Evolutionary conservation across 1,140 invertebrate genomes (phyloP).

Genomic region (Triops longicaudatus): DNA sequence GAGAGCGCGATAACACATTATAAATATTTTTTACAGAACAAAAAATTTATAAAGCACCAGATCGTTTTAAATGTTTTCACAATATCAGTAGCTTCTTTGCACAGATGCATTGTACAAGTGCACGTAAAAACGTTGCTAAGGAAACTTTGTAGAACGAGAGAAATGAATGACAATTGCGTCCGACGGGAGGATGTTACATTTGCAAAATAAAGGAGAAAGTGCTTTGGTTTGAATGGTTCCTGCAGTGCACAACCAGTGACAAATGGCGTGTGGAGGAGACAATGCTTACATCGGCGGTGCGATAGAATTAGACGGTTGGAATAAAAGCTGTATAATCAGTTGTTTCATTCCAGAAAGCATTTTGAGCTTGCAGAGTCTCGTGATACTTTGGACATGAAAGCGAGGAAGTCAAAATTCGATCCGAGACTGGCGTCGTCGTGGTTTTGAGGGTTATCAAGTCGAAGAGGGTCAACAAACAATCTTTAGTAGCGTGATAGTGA

Average conservation of each 20-base stretch:
- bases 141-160: neutral
- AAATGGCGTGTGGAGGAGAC: neutral
- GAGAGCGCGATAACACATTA: conserved; percentile 2
- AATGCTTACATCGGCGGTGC: no score
- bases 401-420: no score
- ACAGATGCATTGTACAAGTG: neutral
- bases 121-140: neutral
- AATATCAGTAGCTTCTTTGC: neutral
- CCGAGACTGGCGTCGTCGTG: no score
- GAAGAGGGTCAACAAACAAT: no score
- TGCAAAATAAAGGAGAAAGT: neutral
- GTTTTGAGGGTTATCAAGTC: no score
- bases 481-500: no score
- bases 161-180: neutral
- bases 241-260: neutral
- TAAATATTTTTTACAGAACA: conserved; percentile 16
- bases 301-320: no score
- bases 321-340: no score
- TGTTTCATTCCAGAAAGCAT: no score
- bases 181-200: neutral
- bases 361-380: no score
- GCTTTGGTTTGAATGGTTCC: neutral
- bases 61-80: neutral
- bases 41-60: neutral
- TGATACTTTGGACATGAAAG: no score